These are phyloP conservation scores for Aphaenogaster floridana DNA, from an alignment of 1,140 invertebrate genomes.

Conservation along the genomic window DNA sequence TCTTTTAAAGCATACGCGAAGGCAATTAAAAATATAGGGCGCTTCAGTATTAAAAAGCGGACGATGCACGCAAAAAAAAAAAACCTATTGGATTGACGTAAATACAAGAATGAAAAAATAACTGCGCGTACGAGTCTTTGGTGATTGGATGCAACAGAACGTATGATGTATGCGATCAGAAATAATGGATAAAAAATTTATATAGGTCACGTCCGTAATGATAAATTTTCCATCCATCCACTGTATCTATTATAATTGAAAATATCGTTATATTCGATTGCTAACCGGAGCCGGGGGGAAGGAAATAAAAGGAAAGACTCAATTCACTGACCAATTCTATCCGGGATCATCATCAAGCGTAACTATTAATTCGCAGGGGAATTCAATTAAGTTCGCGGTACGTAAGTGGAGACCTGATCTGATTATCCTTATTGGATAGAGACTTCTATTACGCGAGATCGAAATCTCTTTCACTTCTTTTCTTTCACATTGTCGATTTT, in stretches of 20 bases:
- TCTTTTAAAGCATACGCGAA: slow-evolving; percentile 34
- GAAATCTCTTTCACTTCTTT: slow-evolving; percentile 51
- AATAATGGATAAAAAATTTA: slow-evolving; percentile 49
- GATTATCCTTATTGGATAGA: slow-evolving; percentile 63
- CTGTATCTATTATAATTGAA: slow-evolving; percentile 8
- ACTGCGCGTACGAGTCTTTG: slow-evolving; percentile 46
- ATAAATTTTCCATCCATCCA: slow-evolving; percentile 27
- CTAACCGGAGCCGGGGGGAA: neutral
- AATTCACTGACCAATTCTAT: slow-evolving; percentile 40
- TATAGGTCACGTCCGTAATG: slow-evolving; percentile 29
- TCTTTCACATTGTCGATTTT: slow-evolving; percentile 50
- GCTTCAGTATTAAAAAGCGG: slow-evolving; percentile 40
- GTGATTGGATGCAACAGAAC: slow-evolving; percentile 44
- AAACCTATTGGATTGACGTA: slow-evolving; percentile 34
- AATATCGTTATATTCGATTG: slow-evolving; percentile 44
- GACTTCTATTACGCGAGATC: slow-evolving; percentile 60
- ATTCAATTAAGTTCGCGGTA: slow-evolving; percentile 58
- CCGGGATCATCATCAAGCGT: slow-evolving; percentile 56
- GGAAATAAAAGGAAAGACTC: slow-evolving; percentile 19
- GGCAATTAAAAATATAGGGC: slow-evolving; percentile 55
- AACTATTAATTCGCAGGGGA: slow-evolving; percentile 57
- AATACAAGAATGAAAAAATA: slow-evolving; percentile 52
- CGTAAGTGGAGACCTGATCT: slow-evolving; percentile 51
- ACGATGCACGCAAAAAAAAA: slow-evolving; percentile 24
- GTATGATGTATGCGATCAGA: slow-evolving; percentile 37